phyloP scores from a whole-genome alignment of 2,888 invertebrate genomes.

The Chymomyza fuscimana region DNA sequence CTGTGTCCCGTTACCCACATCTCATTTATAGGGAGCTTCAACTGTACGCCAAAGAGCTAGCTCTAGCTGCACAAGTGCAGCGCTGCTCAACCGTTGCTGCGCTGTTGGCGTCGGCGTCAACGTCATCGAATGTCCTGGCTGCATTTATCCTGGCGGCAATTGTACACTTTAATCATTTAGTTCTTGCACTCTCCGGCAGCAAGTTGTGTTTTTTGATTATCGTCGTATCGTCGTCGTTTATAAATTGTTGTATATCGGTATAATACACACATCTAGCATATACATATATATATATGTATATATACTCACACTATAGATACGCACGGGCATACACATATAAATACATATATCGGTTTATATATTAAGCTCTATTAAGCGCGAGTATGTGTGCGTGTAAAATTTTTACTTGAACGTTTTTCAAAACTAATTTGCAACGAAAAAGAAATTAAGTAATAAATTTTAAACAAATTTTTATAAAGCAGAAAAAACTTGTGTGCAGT shows the following conservation, averaged over 20 bases:
- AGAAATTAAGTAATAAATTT: conserved; percentile 22
- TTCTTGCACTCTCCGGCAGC: conserved; percentile 81
- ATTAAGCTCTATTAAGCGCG: conserved; percentile 33
- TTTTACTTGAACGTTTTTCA: conserved; percentile 39
- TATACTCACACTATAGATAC: neutral
- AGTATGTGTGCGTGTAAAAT: conserved; percentile 26
- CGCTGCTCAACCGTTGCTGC: conserved; percentile 35
- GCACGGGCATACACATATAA: conserved; percentile 25
- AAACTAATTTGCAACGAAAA: conserved; percentile 55
- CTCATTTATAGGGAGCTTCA: conserved; percentile 11
- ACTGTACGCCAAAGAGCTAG: conserved; percentile 36
- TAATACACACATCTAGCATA: conserved; percentile 63
- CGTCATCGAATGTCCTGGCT: conserved; percentile 52
- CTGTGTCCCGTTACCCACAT: conserved; percentile 25
- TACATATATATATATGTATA: conserved; percentile 15
- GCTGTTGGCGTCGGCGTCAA: conserved; percentile 27
- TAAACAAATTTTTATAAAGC: conserved; percentile 29
- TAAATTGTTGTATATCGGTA: conserved; percentile 74
- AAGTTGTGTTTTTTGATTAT: conserved; percentile 80
- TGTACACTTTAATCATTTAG: conserved; percentile 79
- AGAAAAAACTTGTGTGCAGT: conserved; percentile 14
- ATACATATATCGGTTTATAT: conserved; percentile 51
- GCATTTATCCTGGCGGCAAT: conserved; percentile 72
- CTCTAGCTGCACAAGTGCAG: conserved; percentile 30
- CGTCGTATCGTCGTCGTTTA: conserved; percentile 73